phyloP scores from a whole-genome alignment of 2,113 vertebrate species.

The Antechinus flavipes region DNA sequence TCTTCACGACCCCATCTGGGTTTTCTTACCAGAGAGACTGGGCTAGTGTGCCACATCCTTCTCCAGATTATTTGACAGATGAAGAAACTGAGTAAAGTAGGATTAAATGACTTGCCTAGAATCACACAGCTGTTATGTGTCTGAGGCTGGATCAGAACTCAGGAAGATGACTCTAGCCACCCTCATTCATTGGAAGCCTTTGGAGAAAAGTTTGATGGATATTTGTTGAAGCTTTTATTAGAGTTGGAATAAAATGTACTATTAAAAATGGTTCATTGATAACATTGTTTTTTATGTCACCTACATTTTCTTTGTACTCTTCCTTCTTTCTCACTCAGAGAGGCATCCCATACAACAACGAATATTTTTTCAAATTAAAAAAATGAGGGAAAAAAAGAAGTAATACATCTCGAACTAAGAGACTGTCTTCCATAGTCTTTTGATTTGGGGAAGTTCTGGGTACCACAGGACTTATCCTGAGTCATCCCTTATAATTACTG shows the following conservation, averaged over 20 bases:
- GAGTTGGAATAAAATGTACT: neutral
- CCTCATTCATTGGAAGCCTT: neutral
- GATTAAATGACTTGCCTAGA: too few relatives aligned
- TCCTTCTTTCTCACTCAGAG: neutral
- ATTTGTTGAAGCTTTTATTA: neutral
- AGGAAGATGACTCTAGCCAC: too few relatives aligned
- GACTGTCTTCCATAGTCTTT: neutral
- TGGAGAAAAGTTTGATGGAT: neutral
- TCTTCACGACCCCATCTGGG: too few relatives aligned
- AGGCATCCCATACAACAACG: neutral
- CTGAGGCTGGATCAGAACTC: too few relatives aligned
- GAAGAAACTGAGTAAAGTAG: too few relatives aligned
- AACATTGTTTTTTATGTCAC: neutral
- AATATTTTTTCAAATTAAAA: neutral
- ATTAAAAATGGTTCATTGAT: neutral
- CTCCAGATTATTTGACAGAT: too few relatives aligned
- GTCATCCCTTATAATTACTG: neutral
- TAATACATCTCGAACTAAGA: neutral
- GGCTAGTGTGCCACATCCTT: too few relatives aligned
- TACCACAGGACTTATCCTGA: neutral
- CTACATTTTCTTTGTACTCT: neutral
- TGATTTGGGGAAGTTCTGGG: neutral
- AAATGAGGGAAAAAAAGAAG: neutral
- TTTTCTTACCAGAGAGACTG: too few relatives aligned
- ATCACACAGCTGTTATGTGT: too few relatives aligned